Percentiles rank a stretch among this genome's conserved stretches.
Evolutionary conservation across 2,113 vertebrate genomes (phyloP).

Genomic region (Amia ocellicauda): DNA sequence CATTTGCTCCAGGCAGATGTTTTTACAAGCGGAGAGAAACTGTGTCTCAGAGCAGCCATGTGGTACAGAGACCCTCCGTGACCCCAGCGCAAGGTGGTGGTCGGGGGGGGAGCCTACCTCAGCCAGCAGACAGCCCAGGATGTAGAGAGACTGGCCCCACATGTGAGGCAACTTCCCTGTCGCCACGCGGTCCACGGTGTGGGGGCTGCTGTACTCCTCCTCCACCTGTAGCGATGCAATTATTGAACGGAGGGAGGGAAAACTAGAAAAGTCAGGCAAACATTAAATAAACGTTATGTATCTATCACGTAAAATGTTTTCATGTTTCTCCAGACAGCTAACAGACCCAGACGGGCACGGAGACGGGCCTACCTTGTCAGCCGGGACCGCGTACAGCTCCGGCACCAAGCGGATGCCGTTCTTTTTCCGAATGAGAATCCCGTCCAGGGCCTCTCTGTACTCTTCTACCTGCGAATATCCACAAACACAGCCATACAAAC

Average conservation of each 20-base stretch:
- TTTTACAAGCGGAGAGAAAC: too few species aligned
- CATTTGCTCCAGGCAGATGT: too few species aligned
- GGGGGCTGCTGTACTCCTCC: conserved; percentile 88
- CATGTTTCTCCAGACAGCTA: background rate
- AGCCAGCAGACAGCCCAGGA: conserved; percentile 82
- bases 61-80: too few species aligned
- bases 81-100: too few species aligned
- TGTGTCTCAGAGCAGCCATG: too few species aligned
- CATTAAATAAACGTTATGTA: too few species aligned
- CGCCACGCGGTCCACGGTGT: conserved; percentile 82
- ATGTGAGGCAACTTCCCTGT: conserved; percentile 90
- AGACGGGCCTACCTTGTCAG: conserved; percentile 75
- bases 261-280: too few species aligned
- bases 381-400: conserved; percentile 88
- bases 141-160: conserved; percentile 96
- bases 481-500: conserved; percentile 10
- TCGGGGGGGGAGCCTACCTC: conserved; percentile 67
- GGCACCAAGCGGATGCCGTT: conserved; percentile 87
- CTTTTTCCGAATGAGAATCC: conserved; percentile 85
- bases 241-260: too few species aligned
- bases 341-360: background rate
- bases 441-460: conserved; percentile 90
- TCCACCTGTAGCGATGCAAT: conserved; percentile 72
- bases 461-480: conserved; percentile 78
- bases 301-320: background rate